These are phyloP conservation scores for Plebejus melissa DNA, from an alignment of 2,888 invertebrate species.

Conservation along the genomic window DNA sequence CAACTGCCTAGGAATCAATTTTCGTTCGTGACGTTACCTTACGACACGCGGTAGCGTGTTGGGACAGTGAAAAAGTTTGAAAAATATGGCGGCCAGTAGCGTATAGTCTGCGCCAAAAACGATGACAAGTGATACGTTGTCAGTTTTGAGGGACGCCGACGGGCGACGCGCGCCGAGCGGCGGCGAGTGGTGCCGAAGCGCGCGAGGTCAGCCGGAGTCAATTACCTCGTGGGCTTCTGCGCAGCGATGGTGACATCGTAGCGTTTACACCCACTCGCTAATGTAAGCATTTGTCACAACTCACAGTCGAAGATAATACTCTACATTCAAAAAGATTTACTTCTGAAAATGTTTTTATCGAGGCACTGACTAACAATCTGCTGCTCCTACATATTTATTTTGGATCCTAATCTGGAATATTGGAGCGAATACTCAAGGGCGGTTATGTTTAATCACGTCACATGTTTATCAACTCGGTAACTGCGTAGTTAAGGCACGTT, in stretches of 20 bases:
- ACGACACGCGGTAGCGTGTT: not conserved
- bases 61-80: not conserved
- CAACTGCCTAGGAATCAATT: not conserved
- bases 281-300: not conserved
- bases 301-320: not conserved
- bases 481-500: not conserved
- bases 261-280: not conserved
- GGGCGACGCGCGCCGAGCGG: slow-evolving; percentile 51
- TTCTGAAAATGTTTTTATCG: not conserved
- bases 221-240: slow-evolving; percentile 77
- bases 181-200: slow-evolving; percentile 67
- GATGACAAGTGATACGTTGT: slow-evolving; percentile 5
- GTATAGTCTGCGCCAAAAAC: not conserved
- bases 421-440: not conserved
- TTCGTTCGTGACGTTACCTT: not conserved
- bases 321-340: not conserved
- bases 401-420: not conserved
- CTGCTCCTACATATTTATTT: too few species aligned
- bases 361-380: not conserved
- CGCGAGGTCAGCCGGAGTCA: slow-evolving; percentile 82
- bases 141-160: slow-evolving; percentile 33
- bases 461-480: not conserved
- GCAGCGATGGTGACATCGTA: slow-evolving; percentile 45
- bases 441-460: not conserved
- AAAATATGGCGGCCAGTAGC: not conserved